These are phyloP conservation scores for Tipula vernalis DNA, from an alignment of 2,888 invertebrate species.

Conservation along the genomic window DNA sequence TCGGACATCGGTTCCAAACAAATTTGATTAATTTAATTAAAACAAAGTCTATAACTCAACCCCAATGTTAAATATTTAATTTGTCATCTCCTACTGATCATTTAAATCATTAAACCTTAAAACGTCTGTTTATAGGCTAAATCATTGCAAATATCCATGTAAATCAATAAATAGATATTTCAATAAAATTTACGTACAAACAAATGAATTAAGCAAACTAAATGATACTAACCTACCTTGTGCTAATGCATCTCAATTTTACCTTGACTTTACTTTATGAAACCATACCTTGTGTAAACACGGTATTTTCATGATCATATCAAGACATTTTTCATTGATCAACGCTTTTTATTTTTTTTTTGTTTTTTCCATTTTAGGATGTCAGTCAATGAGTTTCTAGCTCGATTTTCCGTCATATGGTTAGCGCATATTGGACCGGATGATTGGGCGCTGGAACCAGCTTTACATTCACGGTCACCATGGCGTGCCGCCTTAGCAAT, in stretches of 20 bases:
- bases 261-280: background rate
- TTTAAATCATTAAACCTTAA: too few species aligned
- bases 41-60: too few species aligned
- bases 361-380: constrained; percentile 19
- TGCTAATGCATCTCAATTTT: background rate
- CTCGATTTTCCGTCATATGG: constrained; percentile 22
- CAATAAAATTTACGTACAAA: background rate
- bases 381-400: constrained; percentile 21
- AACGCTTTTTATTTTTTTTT: background rate
- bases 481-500: constrained; percentile 59
- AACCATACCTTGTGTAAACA: background rate
- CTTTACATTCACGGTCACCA: constrained; percentile 49
- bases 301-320: background rate
- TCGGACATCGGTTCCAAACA: too few species aligned
- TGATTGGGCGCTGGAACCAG: constrained; percentile 50
- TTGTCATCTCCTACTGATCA: too few species aligned
- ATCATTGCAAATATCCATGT: background rate
- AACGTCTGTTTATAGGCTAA: too few species aligned
- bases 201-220: background rate
- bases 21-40: too few species aligned
- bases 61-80: too few species aligned
- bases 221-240: background rate
- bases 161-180: background rate
- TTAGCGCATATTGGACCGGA: constrained; percentile 66
- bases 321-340: background rate